Evolutionary conservation across 2,113 vertebrate genomes (phyloP), one percentile per base, ranked within the genome.

Genomic region (Benitochromis conjunctus): DNA sequence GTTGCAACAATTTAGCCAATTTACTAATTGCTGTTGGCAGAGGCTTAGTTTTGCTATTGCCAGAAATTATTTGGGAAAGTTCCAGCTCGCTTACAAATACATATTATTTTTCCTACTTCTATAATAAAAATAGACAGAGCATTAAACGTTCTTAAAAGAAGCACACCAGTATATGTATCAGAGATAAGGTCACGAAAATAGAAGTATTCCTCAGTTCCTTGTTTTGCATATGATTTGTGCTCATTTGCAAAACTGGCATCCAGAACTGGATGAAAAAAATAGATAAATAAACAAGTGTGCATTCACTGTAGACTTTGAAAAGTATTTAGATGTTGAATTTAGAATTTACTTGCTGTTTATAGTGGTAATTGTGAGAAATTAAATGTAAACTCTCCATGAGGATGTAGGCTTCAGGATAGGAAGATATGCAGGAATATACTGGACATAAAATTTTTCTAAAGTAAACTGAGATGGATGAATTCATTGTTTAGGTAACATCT

Each of bases 291-390:
- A 9, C 6, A 58, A 13, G 10, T 26, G 13, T 46, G 62, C 43
- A 85, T 36, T 18, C 62, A 26, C 57, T 48, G 16, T 14, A 14
- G 38, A 43, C 24, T 78, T 82, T 71, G 74, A 82, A 81, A 71
- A 82, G 19, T 46, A 46, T 71, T 58, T 58, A 58, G 24, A 16
- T 58, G 24, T 14, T 58, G 24, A 58, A 14, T 58, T 58, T 58
- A 21, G 53, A 85, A 91, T 83, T 71, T 36, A 55, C 55, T 79
- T 89, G 79, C 51, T n/a, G 10, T 54, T 64, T 66, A 66, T 66
- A 26, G 85, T 16, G 81, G 81, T 91, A 88, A 89, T 92, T 36
- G 76, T 91, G 81, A 89, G 58, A 91, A 86, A 89, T 88, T 56
- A 18, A 46, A 26, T 48, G 64, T 16, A 71, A 71, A 71, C 24